Base-by-base conservation (phyloP, 2,888 invertebrate species). In the Onthophagus sagittarius region DNA sequence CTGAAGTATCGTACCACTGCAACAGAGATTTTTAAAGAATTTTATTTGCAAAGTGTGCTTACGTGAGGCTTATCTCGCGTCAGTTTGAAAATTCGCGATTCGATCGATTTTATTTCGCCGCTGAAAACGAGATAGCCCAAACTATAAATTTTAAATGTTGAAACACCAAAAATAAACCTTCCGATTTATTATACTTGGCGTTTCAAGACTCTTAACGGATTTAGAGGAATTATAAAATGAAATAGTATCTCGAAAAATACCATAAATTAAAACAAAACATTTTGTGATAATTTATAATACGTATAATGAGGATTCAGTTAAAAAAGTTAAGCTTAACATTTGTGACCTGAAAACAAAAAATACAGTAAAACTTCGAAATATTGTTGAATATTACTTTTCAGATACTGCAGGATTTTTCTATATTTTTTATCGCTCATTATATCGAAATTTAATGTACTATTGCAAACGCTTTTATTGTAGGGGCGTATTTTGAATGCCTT, bases 1-100 rank as follows among this genome's bases (percentile, higher is more conserved):
- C 82, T n/a, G 83, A 82, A 76, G 82, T 84, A 75, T 83, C 83
- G 62, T 79, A 81, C 83, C 81, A 81, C 80, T 80, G 76, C n/a
- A 79, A 78, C 70, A 74, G 39, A 53, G 11, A 11, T 9, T 53
- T 53, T 53, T 7, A 33, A 1, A 7, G 11, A 7, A 53, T 53
- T 9, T 23, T 23, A 23, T 23, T n/a, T 23, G 23, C 23, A 53
- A 53, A 53, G 5, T 53, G 6, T 11, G 1, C 11, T n/a, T n/a
- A n/a, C n/a, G n/a, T n/a, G 6, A 53, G 6, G 39, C 39, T 53
- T 53, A 53, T 53, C 23, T 23, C 23, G 23, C 23, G 23, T 23
- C 3, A 23, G 23, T 23, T 23, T 23, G 23, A 23, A 23, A 23
- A 23, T 1, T 23, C 23, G 23, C 23, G 23, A 2, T 23, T 2